Evolutionary conservation across 2,888 invertebrate genomes (phyloP), one percentile per base, ranked within the genome.

Genomic region (Scrobipalpa costella): DNA sequence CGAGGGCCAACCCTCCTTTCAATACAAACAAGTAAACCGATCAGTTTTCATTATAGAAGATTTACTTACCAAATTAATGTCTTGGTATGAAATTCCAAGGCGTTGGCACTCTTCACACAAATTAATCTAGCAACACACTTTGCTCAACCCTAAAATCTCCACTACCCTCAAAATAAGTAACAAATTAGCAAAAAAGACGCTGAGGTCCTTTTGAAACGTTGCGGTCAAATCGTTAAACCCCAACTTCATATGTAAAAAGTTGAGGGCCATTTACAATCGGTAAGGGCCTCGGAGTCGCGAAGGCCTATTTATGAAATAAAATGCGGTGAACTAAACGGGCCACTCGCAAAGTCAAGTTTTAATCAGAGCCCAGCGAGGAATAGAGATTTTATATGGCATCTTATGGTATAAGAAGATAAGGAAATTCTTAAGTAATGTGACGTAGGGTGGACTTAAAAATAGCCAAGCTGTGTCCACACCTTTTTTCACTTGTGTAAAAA

Each of bases 321-420:
- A 65, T 61, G 63, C 60, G 19, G 47, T 62, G 62, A 64, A 63
- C 62, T 66, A 64, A 68, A 69, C 64, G 63, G 61, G 65, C 64
- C 66, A 67, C 74, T 72, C 71, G 68, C 71, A 67, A 70, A 65
- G 66, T 69, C 63, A 68, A 73, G 71, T 69, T 75, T 75, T 75
- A 76, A 75, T 76, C 77, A 73, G 73, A 61, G 64, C 17, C 62
- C 27, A 19, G 38, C 52, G 47, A 7, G 34, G 7, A 11, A 21
- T 5, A 52, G 27, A 27, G 19, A 52, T 33, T 52, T 52, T 58
- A 17, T 40, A 38, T 36, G 7, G 15, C 38, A 17, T 36, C 13
- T 15, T 15, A 17, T 8, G 19, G n/a, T n/a, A n/a, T n/a, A n/a
- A n/a, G n/a, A n/a, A n/a, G n/a, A n/a, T n/a, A n/a, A n/a, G n/a